Evolutionary conservation across 2,888 invertebrate species (phyloP), one percentile per base, ranked within the genome.

Genomic region (Trichogramma evanescens): DNA sequence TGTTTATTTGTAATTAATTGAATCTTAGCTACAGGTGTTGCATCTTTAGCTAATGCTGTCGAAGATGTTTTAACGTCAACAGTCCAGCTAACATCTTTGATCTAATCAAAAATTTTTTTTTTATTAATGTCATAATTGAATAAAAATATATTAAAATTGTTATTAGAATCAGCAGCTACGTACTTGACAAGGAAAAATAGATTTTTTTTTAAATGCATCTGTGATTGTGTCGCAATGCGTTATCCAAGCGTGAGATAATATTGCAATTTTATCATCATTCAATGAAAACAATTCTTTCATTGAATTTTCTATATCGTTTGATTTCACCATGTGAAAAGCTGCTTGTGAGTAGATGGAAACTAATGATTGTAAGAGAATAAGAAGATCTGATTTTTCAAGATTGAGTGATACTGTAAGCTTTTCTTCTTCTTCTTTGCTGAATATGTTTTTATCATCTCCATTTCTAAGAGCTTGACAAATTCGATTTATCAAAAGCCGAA

Each of bases 11-110:
- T 57, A 56, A 67, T 68, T 49, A 77, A 62, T 51, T 76, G 73
- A 7, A 77, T 63, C 63, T 74, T 67, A 5, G 72, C 70, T n/a
- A 69, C 56, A 10, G 75, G 70, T 53, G 68, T 69, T 3, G 66
- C 68, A 56, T 74, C 71, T 63, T 72, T 72, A 10, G 71, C 66
- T 38, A 68, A 54, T 50, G 68, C 66, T 41, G 74, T 70, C 6
- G 77, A 76, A 2, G 75, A 70, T n/a, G 73, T 69, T 65, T 69
- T 70, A 26, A 77, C 63, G 62, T 74, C 73, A 8, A 76, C 64
- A 50, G 66, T 68, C 74, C 75, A 76, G 61, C 72, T 70, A 6
- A 77, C 67, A 43, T 72, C 72, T 50, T 70, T 69, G 2, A 77
- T 69, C 64, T 65, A 13, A 38, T 8, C 70, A 70, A 38, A 38